Evolutionary conservation across 2,888 invertebrate genomes (phyloP), one percentile per base, ranked within the genome.

Genomic region (Acronicta alni): DNA sequence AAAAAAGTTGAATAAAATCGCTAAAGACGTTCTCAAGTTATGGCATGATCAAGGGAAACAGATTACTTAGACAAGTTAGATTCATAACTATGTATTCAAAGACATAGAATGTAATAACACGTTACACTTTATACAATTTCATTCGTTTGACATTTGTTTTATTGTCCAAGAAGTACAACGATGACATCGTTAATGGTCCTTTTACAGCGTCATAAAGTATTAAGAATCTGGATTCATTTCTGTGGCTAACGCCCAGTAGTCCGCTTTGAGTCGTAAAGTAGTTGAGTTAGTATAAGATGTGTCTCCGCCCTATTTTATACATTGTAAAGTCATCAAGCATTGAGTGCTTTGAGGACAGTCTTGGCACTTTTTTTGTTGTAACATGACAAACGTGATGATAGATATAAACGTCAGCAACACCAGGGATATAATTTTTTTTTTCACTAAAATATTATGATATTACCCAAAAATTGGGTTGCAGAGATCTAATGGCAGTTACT

Each of bases 171-270:
- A 39, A 39, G 16, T 39, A 9, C 15, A 7, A 16, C 39, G 17
- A 17, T 16, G n/a, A 9, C 16, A 18, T n/a, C 23, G 7, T 14
- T 23, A 42, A n/a, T 15, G 37, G 7, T 3, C 1, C 6, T 42
- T 42, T 42, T 42, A 42, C n/a, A 42, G n/a, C n/a, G 7, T 18
- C 18, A 42, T 42, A 23, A 42, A 42, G n/a, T 39, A 17, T 32
- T 32, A 14, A n/a, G 3, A 42, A 23, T 7, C 7, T 23, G 8
- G 5, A 42, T n/a, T 8, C 10, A 23, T 20, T 42, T n/a, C n/a
- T 42, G 42, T 20, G 42, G 23, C 6, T 23, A 42, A 42, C 42
- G 23, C 23, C 8, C 8, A 18, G 8, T 20, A 23, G 20, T 12
- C 14, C 15, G 8, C 1, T 20, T 23, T n/a, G 3, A 23, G 23